Evolutionary conservation across 2,888 invertebrate species (phyloP).

Genomic region (Petrolisthes cinctipes): DNA sequence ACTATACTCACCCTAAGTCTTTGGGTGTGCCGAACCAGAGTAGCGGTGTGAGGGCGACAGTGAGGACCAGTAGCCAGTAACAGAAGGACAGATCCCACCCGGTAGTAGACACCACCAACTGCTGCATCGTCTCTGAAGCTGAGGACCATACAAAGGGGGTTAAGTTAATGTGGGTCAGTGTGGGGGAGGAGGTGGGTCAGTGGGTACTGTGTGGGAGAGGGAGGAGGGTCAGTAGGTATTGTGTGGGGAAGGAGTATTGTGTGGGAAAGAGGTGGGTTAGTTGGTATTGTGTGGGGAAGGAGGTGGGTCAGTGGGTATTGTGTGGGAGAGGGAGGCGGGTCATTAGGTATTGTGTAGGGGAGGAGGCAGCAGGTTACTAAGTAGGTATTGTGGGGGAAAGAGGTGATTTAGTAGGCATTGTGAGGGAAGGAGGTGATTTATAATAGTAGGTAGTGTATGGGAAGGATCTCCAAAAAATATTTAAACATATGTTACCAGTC

Average conservation of each 20-base stretch:
- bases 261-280: background rate
- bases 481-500: too few relatives aligned
- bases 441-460: background rate
- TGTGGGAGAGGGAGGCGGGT: background rate
- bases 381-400: background rate
- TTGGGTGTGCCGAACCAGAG: constrained; percentile 92
- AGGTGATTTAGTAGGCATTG: background rate
- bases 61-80: constrained; percentile 85
- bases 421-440: background rate
- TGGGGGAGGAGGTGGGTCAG: too few relatives aligned
- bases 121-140: constrained; percentile 85
- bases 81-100: constrained; percentile 81
- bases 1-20: constrained; percentile 85
- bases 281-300: background rate
- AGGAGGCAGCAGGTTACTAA: too few relatives aligned
- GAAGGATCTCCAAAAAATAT: background rate
- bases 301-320: background rate
- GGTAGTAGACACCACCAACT: constrained; percentile 81
- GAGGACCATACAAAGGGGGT: constrained; percentile 42
- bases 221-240: background rate
- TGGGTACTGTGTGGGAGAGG: background rate
- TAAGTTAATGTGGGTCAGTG: too few relatives aligned
- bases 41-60: constrained; percentile 80
- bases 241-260: background rate
- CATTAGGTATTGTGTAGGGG: background rate